Conservation (phyloP, 2,888 invertebrate genomes). For the Yponomeuta sedellus region DNA sequence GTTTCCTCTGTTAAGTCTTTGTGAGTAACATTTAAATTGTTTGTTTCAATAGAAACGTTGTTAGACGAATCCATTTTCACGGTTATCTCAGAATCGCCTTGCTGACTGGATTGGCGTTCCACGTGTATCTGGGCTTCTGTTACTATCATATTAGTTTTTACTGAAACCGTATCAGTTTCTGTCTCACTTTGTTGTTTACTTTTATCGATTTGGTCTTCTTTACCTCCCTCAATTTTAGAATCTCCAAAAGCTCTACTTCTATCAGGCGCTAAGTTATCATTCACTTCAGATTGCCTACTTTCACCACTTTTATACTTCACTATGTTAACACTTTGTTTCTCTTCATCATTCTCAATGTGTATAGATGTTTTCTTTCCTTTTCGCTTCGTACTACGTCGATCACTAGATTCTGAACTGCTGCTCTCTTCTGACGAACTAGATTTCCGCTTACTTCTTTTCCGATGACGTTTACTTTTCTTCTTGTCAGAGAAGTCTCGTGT, state of each 20-base stretch:
- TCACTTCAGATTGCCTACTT: slow-evolving; percentile 17
- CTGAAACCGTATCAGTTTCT: slow-evolving; percentile 65
- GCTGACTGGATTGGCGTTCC: slow-evolving; percentile 60
- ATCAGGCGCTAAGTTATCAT: slow-evolving; percentile 32
- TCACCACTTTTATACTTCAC: slow-evolving; percentile 56
- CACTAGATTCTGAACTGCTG: slow-evolving; percentile 63
- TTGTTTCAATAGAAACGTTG: slow-evolving; percentile 63
- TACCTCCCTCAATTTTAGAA: slow-evolving; percentile 40
- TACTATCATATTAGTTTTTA: slow-evolving; percentile 68
- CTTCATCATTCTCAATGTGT: slow-evolving; percentile 59
- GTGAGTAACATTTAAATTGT: slow-evolving; percentile 55
- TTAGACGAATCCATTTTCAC: slow-evolving; percentile 63
- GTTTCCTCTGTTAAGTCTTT: slow-evolving; percentile 43
- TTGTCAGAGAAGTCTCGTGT: slow-evolving; percentile 51
- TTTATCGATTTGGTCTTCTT: slow-evolving; percentile 38
- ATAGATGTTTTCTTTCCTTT: slow-evolving; percentile 69
- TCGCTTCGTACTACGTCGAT: slow-evolving; percentile 56
- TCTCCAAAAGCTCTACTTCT: slow-evolving; percentile 27
- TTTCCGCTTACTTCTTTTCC: slow-evolving; percentile 60
- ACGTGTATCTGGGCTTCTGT: slow-evolving; percentile 74
- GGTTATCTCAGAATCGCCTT: slow-evolving; percentile 62
- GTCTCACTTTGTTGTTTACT: slow-evolving; percentile 59
- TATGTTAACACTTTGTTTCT: slow-evolving; percentile 67
- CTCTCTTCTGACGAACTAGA: slow-evolving; percentile 60
- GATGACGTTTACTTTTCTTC: slow-evolving; percentile 58